Percentiles rank a stretch among this genome's conserved stretches.
phyloP scores from a whole-genome alignment of 2,113 vertebrate species.

The Channa maculata region DNA sequence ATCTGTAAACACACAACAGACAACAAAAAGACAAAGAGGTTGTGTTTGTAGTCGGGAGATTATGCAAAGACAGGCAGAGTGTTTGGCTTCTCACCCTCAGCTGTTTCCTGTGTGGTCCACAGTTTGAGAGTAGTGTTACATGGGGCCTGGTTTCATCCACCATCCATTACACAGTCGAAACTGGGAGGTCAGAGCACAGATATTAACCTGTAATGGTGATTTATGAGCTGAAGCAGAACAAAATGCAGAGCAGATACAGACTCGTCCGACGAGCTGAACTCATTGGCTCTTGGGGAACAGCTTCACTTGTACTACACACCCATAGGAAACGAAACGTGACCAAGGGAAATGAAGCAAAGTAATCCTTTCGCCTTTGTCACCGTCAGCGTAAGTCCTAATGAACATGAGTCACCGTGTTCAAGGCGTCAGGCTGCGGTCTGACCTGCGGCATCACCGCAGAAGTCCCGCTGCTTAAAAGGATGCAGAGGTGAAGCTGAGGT shows the following conservation, averaged over 20 bases:
- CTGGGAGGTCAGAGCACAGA: conserved; percentile 29
- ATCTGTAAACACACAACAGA: conserved; percentile 15
- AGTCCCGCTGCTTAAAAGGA: conserved; percentile 39
- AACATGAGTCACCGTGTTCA: conserved; percentile 63
- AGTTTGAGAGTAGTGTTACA: conserved; percentile 42
- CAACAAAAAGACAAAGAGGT: not conserved
- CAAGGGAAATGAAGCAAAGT: conserved; percentile 20
- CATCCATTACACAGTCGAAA: conserved; percentile 27
- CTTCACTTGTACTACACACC: conserved; percentile 19
- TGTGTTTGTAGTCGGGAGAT: conserved; percentile 23
- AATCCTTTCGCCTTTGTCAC: not conserved
- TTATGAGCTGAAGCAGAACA: conserved; percentile 47
- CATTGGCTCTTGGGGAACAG: no score
- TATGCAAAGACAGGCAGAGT: conserved; percentile 35
- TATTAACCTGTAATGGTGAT: conserved; percentile 57
- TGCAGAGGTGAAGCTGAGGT: conserved; percentile 33
- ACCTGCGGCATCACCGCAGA: conserved; percentile 18
- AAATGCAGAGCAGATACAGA: conserved; percentile 11
- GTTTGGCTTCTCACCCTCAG: conserved; percentile 23
- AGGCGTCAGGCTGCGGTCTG: conserved; percentile 26
- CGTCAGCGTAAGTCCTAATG: conserved; percentile 18
- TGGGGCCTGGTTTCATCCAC: conserved; percentile 20
- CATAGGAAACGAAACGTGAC: conserved; percentile 50
- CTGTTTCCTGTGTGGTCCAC: conserved; percentile 68
- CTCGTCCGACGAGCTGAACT: no score